These are phyloP conservation scores for Phoeniculus purpureus DNA, from an alignment of 2,797 vertebrate genomes.

Conservation along the genomic window DNA sequence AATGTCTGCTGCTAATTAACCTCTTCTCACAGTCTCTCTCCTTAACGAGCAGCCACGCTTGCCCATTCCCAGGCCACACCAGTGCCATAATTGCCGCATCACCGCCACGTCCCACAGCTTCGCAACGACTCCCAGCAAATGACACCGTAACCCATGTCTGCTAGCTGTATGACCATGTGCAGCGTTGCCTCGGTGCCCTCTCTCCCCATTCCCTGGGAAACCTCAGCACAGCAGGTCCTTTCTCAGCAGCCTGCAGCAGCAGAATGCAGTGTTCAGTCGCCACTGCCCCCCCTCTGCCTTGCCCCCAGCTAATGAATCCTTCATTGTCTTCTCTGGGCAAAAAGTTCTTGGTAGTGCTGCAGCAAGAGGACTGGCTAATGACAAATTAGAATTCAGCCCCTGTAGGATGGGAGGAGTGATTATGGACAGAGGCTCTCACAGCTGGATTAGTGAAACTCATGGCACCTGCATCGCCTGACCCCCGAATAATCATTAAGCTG, in stretches of 20 bases:
- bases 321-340: slow-evolving; percentile 74
- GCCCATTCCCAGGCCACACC: background rate
- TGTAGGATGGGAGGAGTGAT: slow-evolving; percentile 72
- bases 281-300: background rate
- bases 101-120: background rate
- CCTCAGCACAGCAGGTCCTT: slow-evolving; percentile 67
- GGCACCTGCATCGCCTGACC: slow-evolving; percentile 82
- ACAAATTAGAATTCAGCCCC: slow-evolving; percentile 79
- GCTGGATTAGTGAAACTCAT: slow-evolving; percentile 73
- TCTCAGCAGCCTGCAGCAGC: slow-evolving; percentile 65
- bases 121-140: background rate
- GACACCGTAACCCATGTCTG: background rate
- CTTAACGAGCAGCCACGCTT: background rate
- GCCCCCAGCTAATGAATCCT: slow-evolving; percentile 72
- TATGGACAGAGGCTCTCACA: slow-evolving; percentile 81
- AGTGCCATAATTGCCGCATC: background rate
- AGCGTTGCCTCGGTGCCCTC: background rate
- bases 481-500: slow-evolving; percentile 80
- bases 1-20: background rate
- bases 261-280: slow-evolving; percentile 48
- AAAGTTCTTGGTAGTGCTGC: slow-evolving; percentile 63
- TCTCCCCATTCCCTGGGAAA: slow-evolving; percentile 19
- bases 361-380: slow-evolving; percentile 61
- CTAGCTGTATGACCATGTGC: background rate
- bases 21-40: background rate